Evolutionary conservation across 2,888 invertebrate species (phyloP).

Genomic region (Aplocera efformata): DNA sequence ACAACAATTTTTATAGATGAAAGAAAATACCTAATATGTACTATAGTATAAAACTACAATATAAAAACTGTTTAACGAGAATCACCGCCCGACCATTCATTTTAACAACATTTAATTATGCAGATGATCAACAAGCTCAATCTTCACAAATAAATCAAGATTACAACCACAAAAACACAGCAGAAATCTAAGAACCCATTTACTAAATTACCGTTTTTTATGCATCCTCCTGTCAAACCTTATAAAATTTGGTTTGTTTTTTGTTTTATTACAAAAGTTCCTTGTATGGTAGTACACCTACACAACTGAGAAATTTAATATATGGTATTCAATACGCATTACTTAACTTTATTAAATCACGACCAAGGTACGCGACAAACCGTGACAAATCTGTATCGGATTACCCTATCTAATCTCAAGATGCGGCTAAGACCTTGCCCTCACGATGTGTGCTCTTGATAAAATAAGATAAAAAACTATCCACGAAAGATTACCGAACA

Average conservation of each 20-base stretch:
- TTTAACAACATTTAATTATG: too few relatives aligned
- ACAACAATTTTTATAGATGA: too few relatives aligned
- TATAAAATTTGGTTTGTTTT: constrained; percentile 12
- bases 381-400: constrained; percentile 31
- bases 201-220: constrained; percentile 14
- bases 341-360: constrained; percentile 28
- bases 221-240: constrained; percentile 6
- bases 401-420: constrained; percentile 27
- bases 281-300: constrained; percentile 10
- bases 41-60: neutral
- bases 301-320: constrained; percentile 2
- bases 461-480: constrained; percentile 12
- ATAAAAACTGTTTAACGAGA: too few relatives aligned
- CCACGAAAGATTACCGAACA: constrained; percentile 8
- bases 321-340: too few relatives aligned
- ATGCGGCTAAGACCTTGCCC: constrained; percentile 28
- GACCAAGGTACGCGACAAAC: constrained; percentile 28
- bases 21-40: too few relatives aligned
- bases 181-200: constrained; percentile 17
- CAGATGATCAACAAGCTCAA: constrained; percentile 1
- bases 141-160: constrained; percentile 14
- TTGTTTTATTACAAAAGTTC: constrained; percentile 12
- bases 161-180: constrained; percentile 10
- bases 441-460: constrained; percentile 20
- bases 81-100: too few relatives aligned